These are phyloP conservation scores for Sisor rabdophorus DNA, from an alignment of 2,113 vertebrate genomes.

Conservation along the genomic window DNA sequence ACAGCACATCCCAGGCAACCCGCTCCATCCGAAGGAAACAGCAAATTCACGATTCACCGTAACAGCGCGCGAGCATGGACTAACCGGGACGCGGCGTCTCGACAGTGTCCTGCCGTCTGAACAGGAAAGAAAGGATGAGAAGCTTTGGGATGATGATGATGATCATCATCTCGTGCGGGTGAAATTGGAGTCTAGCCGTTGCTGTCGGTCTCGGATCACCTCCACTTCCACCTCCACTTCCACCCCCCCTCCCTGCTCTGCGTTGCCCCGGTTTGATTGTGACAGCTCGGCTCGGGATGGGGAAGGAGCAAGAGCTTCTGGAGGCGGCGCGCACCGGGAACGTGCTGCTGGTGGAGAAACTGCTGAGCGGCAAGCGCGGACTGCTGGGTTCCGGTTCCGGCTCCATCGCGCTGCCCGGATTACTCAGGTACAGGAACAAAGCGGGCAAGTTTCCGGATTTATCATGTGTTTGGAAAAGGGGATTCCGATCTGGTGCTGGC, in stretches of 20 bases:
- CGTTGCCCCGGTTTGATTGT: conserved; percentile 38
- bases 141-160: neutral
- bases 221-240: no score
- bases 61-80: conserved; percentile 30
- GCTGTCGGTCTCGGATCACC: neutral
- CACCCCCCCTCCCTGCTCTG: neutral
- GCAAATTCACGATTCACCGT: neutral
- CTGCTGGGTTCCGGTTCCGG: conserved; percentile 89
- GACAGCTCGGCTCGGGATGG: conserved; percentile 77
- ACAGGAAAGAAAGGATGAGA: neutral
- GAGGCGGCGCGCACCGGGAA: conserved; percentile 96
- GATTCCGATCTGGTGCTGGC: neutral
- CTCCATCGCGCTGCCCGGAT: conserved; percentile 88
- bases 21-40: conserved; percentile 31
- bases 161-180: neutral
- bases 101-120: neutral
- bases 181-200: neutral
- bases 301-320: conserved; percentile 96
- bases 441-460: neutral
- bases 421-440: conserved; percentile 82
- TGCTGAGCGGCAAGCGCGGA: conserved; percentile 91
- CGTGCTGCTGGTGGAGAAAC: conserved; percentile 93
- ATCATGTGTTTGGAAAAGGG: neutral
- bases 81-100: conserved; percentile 4
- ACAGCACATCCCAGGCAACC: conserved; percentile 46